Evolutionary conservation across 2,888 invertebrate species (phyloP).

Genomic region (Stenichneumon culpator): DNA sequence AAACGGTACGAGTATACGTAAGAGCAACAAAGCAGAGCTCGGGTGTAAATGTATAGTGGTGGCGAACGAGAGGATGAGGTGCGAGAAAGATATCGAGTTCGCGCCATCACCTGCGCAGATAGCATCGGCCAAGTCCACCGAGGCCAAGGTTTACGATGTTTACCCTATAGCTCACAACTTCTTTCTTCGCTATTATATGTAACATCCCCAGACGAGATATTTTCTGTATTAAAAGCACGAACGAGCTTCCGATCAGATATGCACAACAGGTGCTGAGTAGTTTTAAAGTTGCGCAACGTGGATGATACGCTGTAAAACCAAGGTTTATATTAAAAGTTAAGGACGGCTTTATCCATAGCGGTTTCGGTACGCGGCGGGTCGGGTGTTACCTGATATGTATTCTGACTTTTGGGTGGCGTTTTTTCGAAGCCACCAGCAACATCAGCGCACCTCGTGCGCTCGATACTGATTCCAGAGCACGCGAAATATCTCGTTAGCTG

Average conservation of each 20-base stretch:
- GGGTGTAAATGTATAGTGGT: conserved; percentile 4
- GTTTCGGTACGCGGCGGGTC: neutral
- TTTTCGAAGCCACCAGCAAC: too few relatives aligned
- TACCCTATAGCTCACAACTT: conserved; percentile 30
- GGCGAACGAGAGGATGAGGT: neutral
- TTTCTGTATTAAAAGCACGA: conserved; percentile 13
- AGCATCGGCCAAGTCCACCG: conserved; percentile 2
- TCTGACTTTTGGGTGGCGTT: too few relatives aligned
- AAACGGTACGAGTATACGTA: neutral
- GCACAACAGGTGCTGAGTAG: neutral
- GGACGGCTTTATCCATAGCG: neutral
- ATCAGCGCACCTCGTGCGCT: too few relatives aligned
- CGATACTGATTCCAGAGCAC: too few relatives aligned
- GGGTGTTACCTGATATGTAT: neutral
- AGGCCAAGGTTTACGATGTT: conserved; percentile 65
- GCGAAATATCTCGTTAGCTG: too few relatives aligned
- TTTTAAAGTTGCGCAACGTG: conserved; percentile 1
- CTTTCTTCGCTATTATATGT: neutral
- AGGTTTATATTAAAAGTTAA: conserved; percentile 16
- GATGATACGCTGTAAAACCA: neutral
- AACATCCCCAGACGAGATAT: conserved; percentile 6
- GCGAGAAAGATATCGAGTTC: conserved; percentile 28
- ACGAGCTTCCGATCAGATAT: conserved; percentile 2
- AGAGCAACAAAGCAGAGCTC: conserved; percentile 16
- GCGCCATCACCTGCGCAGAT: neutral